Evolutionary conservation across 2,113 vertebrate species (phyloP).

Genomic region (Gambusia holbrooki): DNA sequence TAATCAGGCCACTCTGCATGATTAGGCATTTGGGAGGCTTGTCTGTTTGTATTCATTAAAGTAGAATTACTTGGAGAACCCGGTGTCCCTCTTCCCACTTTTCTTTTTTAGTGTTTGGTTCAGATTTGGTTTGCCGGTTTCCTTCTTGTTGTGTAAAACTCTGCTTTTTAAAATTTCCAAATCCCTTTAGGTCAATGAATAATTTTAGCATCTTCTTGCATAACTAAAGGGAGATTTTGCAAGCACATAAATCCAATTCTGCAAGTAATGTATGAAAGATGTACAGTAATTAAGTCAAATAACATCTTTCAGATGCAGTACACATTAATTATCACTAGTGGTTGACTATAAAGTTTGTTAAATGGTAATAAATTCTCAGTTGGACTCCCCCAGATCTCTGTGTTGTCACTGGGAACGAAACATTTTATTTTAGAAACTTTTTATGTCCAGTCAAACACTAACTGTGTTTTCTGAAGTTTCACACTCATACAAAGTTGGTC

Average conservation of each 20-base stretch:
- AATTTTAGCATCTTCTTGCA: neutral
- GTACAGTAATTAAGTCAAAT: neutral
- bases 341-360: neutral
- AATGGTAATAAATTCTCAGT: neutral
- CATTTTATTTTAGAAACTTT: too few relatives aligned
- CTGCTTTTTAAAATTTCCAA: neutral
- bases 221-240: neutral
- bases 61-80: constrained; percentile 53
- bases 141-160: neutral
- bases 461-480: too few relatives aligned
- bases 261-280: neutral
- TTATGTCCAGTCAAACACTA: too few relatives aligned
- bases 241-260: neutral
- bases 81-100: constrained; percentile 14
- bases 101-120: constrained; percentile 20
- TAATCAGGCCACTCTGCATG: constrained; percentile 75
- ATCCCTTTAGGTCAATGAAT: neutral
- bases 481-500: neutral
- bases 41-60: constrained; percentile 70
- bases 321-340: neutral
- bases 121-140: neutral
- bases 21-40: constrained; percentile 69
- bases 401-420: neutral
- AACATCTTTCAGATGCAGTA: neutral
- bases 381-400: neutral